Evolutionary conservation across 2,888 invertebrate species (phyloP).

Genomic region (Sabatieria punctata): DNA sequence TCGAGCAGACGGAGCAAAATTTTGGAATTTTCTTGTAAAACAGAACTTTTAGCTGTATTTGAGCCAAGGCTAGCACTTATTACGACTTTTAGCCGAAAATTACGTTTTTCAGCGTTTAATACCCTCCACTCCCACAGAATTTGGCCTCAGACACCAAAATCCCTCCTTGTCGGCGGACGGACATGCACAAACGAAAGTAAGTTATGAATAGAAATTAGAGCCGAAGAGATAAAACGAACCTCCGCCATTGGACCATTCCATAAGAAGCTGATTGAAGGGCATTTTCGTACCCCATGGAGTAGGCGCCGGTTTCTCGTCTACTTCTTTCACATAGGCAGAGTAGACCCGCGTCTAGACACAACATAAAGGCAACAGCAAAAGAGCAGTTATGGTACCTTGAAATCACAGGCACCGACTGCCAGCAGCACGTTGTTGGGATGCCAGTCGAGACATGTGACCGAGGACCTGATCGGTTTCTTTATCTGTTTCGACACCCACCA

Average conservation of each 20-base stretch:
- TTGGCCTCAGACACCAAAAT: too few species aligned
- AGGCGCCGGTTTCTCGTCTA: constrained; percentile 73
- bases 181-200: too few species aligned
- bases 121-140: too few species aligned
- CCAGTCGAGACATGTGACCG: constrained; percentile 93
- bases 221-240: not conserved
- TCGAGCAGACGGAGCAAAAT: too few species aligned
- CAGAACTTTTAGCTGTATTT: too few species aligned
- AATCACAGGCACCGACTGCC: constrained; percentile 88
- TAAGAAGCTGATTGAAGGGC: constrained; percentile 63
- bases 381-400: constrained; percentile 45
- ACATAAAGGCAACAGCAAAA: not conserved
- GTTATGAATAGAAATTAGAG: too few species aligned
- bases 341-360: constrained; percentile 45
- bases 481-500: constrained; percentile 99
- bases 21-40: too few species aligned
- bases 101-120: too few species aligned
- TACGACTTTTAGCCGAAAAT: too few species aligned
- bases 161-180: too few species aligned
- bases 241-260: constrained; percentile 49
- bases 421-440: constrained; percentile 91
- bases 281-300: constrained; percentile 72
- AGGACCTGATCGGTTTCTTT: constrained; percentile 90
- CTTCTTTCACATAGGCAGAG: constrained; percentile 90
- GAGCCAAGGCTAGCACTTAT: too few species aligned